phyloP scores from a whole-genome alignment of 2,113 vertebrate species.

The Elaphurus davidianus region DNA sequence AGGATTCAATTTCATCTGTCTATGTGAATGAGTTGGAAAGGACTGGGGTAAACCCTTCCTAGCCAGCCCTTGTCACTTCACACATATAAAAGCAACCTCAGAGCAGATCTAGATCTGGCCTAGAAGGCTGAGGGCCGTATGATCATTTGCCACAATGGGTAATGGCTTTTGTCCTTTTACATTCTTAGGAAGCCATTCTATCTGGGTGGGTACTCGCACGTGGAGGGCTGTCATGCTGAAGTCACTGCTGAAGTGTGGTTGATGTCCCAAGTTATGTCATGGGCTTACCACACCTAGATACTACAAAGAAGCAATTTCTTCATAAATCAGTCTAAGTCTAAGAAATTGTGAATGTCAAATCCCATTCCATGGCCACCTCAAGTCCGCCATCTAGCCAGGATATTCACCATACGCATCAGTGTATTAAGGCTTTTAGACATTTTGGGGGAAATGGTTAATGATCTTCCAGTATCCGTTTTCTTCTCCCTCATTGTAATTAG shows the following conservation, averaged over 20 bases:
- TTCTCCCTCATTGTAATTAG: neutral
- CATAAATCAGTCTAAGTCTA: neutral
- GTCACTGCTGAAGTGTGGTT: neutral
- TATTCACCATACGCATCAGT: neutral
- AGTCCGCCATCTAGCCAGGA: neutral
- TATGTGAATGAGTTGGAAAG: neutral
- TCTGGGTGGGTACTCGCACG: too few species aligned
- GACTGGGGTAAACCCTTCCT: neutral
- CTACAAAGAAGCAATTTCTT: neutral
- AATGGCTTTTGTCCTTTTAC: neutral
- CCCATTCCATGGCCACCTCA: neutral
- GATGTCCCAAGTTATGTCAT: fast-evolving
- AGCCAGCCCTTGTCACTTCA: neutral
- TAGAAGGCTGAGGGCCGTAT: neutral
- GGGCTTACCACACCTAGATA: neutral
- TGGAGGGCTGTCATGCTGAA: neutral
- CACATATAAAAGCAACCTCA: neutral
- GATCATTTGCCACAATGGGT: neutral
- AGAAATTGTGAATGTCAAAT: neutral
- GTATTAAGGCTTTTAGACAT: neutral
- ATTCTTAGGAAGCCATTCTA: neutral
- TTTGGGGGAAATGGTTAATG: neutral
- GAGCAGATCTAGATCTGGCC: neutral
- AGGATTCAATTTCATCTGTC: neutral
- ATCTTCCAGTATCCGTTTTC: neutral